phyloP scores from a whole-genome alignment of 2,113 vertebrate genomes.

The Forbesichthys papilliferus region DNA sequence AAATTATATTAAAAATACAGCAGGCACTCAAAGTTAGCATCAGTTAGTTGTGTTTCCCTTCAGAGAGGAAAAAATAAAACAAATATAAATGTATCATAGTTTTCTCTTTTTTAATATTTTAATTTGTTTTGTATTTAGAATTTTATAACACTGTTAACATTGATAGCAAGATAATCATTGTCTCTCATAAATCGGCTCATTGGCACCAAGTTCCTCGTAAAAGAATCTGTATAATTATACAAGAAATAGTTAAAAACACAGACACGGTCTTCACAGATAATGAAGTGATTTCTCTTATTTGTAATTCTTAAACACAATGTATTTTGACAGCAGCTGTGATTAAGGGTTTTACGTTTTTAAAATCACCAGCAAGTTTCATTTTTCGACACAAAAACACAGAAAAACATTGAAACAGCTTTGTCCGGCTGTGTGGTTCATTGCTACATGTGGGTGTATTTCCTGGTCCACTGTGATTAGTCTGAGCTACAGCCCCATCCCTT shows the following conservation, averaged over 20 bases:
- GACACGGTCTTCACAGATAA: constrained; percentile 99
- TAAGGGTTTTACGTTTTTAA: constrained; percentile 89
- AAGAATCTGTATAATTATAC: constrained; percentile 99
- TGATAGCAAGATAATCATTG: constrained; percentile 97
- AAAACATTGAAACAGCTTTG: constrained; percentile 95
- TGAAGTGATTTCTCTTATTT: constrained; percentile 94
- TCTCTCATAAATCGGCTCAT: constrained; percentile 94
- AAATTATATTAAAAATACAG: constrained; percentile 68
- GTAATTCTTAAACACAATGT: constrained; percentile 98
- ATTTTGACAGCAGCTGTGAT: constrained; percentile 99
- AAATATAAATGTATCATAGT: constrained; percentile 97
- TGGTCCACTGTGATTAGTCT: constrained; percentile 80
- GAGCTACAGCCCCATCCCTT: constrained; percentile 45
- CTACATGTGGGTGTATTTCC: constrained; percentile 97
- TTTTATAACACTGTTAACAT: constrained; percentile 99
- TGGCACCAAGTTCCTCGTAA: constrained; percentile 99
- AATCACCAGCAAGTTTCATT: constrained; percentile 97
- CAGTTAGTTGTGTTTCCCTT: constrained; percentile 83
- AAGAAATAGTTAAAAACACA: constrained; percentile 99
- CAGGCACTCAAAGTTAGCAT: constrained; percentile 99
- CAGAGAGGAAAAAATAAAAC: constrained; percentile 63
- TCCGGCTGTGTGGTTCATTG: constrained; percentile 86
- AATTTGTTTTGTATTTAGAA: constrained; percentile 94
- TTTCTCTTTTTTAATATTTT: constrained; percentile 96
- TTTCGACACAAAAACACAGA: constrained; percentile 95